Base-by-base conservation (phyloP, 1,140 invertebrate genomes). In the Rhyzopertha dominica region DNA sequence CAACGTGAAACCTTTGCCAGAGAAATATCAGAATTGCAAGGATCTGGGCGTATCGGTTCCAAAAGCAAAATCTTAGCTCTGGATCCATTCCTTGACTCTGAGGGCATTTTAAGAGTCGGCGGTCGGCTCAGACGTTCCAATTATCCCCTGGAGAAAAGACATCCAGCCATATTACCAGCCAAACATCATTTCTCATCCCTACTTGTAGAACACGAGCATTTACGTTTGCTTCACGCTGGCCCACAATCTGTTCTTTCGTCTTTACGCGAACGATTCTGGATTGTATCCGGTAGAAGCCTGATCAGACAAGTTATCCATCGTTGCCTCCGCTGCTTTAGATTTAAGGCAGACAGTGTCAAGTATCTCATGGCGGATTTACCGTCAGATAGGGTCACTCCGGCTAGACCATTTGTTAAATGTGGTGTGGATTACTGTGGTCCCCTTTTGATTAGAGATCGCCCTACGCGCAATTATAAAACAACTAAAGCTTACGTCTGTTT, bases 351-450 rank as follows among this genome's bases (percentile, higher is more conserved):
- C 17, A 10, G 10, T 19, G 36, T 16, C 2, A 30, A 56, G 1
- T 49, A 54, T 28, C 45, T 48, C 0, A 68, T 69, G 66, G 62
- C 56, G 1, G 47, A 69, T 19, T 39, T 72, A 16, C 70, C 66
- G 4, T 4, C 10, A 3, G n/a, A 43, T 16, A 23, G 67, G 16
- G 23, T 60, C 0, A 59, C 36, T 0, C 46, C 51, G 3, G 26
- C 50, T 1, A 42, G 54, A 5, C 59, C 65, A 3, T 74, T 74
- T 44, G 23, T n/a, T 30, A 41, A 53, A 5, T 32, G 38, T 26
- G 61, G 54, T 12, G 43, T 67, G 3, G 63, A 66, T 47, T 67
- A 51, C 45, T 51, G 55, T 19, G 63, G 61, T 17, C 62, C 65
- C 3, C 43, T 64, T 40, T 36, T 35, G 1, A 42, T 67, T 4